A percentile compares a stretch with the other conserved stretches of the same genome.
phyloP scores from a whole-genome alignment of 1,140 invertebrate species.

The Coboldia fuscipes region DNA sequence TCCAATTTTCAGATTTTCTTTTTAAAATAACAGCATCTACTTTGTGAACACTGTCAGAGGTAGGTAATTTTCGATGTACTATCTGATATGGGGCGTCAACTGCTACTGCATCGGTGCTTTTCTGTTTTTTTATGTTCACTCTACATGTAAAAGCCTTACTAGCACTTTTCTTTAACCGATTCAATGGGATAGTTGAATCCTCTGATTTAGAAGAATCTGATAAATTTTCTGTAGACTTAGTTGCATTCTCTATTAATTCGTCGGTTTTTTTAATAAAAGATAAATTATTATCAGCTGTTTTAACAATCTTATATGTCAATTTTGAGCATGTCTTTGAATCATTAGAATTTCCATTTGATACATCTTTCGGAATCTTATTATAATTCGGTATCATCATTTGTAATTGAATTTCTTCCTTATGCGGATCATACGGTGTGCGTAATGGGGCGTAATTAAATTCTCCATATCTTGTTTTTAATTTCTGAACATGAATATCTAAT shows the following conservation, averaged over 20 bases:
- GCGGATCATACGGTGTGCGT: constrained; percentile 45
- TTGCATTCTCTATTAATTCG: no score
- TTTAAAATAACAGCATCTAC: constrained; percentile 13
- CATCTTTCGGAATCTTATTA: constrained; percentile 4
- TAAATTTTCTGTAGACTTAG: no score
- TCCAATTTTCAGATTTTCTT: constrained; percentile 9
- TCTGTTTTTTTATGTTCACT: no score
- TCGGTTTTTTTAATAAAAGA: constrained; percentile 18
- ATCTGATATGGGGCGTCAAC: no score
- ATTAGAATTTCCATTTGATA: constrained; percentile 8
- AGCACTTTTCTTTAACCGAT: no score
- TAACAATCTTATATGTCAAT: constrained; percentile 17
- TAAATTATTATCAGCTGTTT: constrained; percentile 16
- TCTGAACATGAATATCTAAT: constrained; percentile 48
- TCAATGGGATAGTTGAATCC: no score
- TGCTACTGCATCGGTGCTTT: no score
- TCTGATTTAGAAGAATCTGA: no score
- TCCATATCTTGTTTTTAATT: constrained; percentile 50
- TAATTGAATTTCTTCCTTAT: constrained; percentile 38
- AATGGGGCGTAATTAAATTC: constrained; percentile 54
- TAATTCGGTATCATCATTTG: constrained; percentile 36
- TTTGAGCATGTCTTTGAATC: constrained; percentile 22
- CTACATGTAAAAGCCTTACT: no score
- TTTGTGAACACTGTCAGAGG: no score
- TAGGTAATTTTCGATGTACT: no score